Evolutionary conservation across 2,113 vertebrate genomes (phyloP).

Genomic region (Ivindomyrus marchei): DNA sequence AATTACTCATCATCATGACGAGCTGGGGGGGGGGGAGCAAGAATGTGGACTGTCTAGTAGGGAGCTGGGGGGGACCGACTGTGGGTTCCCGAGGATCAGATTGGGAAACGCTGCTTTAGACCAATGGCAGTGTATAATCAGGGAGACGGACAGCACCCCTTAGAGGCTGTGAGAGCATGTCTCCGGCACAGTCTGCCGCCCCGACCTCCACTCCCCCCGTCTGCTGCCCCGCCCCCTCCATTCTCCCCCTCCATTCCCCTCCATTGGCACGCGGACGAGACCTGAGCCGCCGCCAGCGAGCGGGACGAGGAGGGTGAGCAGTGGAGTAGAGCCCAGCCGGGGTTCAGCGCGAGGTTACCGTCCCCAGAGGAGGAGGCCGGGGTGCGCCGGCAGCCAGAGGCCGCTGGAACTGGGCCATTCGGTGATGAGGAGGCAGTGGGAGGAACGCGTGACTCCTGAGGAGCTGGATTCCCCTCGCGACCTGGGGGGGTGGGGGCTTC

Average conservation of each 20-base stretch:
- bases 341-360: constrained; percentile 52
- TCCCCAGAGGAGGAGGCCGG: constrained; percentile 41
- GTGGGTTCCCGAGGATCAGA: background rate
- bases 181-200: background rate
- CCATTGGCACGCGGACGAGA: constrained; percentile 24
- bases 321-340: constrained; percentile 41
- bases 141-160: background rate
- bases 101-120: background rate
- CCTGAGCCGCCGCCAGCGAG: constrained; percentile 6
- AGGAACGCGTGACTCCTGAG: background rate
- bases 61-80: background rate
- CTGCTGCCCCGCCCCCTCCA: background rate
- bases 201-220: background rate
- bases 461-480: background rate
- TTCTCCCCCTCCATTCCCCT: too few species aligned
- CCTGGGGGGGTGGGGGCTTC: background rate
- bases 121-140: background rate
- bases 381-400: constrained; percentile 35
- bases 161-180: background rate
- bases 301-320: constrained; percentile 25
- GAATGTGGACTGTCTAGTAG: too few species aligned
- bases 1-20: too few species aligned
- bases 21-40: too few species aligned
- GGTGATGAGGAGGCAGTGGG: constrained; percentile 9
- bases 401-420: constrained; percentile 45